Evolutionary conservation across 1,140 invertebrate species (phyloP).

Genomic region (Lepidurus couesii): DNA sequence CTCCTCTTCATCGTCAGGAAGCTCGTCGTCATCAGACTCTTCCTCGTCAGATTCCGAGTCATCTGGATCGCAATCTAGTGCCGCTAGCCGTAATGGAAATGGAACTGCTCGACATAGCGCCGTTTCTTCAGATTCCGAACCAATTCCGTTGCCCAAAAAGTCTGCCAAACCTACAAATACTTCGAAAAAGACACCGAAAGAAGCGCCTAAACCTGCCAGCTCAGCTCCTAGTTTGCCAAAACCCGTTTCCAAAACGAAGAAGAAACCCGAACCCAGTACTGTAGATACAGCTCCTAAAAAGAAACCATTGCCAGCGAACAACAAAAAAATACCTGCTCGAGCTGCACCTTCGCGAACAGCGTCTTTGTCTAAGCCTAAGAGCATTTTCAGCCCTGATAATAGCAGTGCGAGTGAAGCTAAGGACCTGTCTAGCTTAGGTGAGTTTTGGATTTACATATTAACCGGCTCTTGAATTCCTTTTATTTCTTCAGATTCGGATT

Average conservation of each 20-base stretch:
- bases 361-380: slow-evolving; percentile 63
- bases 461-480: background rate
- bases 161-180: slow-evolving; percentile 27
- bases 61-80: background rate
- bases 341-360: slow-evolving; percentile 46
- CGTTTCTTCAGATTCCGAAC: background rate
- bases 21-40: background rate
- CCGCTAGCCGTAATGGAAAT: background rate
- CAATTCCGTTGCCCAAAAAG: slow-evolving; percentile 34
- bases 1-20: background rate
- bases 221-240: background rate
- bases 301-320: slow-evolving; percentile 32
- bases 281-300: slow-evolving; percentile 32
- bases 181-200: slow-evolving; percentile 31
- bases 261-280: background rate
- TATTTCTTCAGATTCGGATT: slow-evolving; percentile 24
- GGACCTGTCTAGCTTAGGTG: slow-evolving; percentile 9
- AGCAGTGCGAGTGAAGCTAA: slow-evolving; percentile 63
- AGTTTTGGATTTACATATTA: background rate
- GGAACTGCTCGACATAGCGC: background rate
- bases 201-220: slow-evolving; percentile 23
- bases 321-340: slow-evolving; percentile 41
- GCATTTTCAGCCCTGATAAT: slow-evolving; percentile 74
- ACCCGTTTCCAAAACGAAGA: background rate
- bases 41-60: background rate